Evolutionary conservation across 2,797 vertebrate species (phyloP), one percentile per base, ranked within the genome.

Genomic region (Sebastes oblongus): DNA sequence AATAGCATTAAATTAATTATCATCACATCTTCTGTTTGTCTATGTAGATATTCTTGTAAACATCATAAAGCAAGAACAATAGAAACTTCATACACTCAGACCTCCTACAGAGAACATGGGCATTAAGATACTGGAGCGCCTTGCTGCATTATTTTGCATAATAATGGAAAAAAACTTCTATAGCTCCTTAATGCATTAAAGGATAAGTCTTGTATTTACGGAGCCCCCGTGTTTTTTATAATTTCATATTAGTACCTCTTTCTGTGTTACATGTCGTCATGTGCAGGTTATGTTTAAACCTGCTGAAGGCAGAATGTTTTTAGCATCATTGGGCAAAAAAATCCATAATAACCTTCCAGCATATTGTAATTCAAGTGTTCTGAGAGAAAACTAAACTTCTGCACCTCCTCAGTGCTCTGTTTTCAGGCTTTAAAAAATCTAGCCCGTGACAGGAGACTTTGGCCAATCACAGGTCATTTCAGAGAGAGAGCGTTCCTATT

Each of bases 91-190:
- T 50, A 32, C 0, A n/a, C 27, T 22, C 6, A 42, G 62, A 61
- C 56, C 56, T 25, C 78, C 70, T 5, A 58, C 1, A 32, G 39
- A 67, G 61, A 78, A 55, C 32, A 62, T 3, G 0, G 8, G 0
- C 20, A 32, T 62, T 65, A 60, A 72, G 36, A 67, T 50, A n/a
- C 30, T 56, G 6, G 11, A 77, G 34, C 1, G 8, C 11, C 11
- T 54, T 3, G 3, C 71, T 82, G 62, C 52, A 72, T 76, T 34
- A 60, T 60, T 81, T 78, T 81, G 59, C 60, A 73, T 77, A 61
- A 80, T 72, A 54, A 64, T 71, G 9, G 29, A 0, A 22, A 52
- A 52, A 52, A 64, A 25, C 24, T 20, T 50, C 10, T 52, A 12
- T 13, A 20, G 39, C 32, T 66, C 8, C 20, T 20, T 59, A 5